Evolutionary conservation across 2,888 invertebrate genomes (phyloP), one percentile per base, ranked within the genome.

Genomic region (Lasioglossum figueresi): DNA sequence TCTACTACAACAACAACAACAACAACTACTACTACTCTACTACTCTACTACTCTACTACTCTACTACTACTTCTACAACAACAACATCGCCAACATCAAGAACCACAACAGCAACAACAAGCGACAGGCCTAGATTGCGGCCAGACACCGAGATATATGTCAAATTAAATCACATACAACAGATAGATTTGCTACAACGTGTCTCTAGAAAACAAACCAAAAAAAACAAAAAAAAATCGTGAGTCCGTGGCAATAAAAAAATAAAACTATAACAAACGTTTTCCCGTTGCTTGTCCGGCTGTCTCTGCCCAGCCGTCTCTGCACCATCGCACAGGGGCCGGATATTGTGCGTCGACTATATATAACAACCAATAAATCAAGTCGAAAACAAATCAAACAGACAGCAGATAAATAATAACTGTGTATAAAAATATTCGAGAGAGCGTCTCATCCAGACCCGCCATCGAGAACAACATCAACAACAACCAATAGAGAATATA

Each of bases 61-160:
- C 84, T 76, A 84, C 80, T 63, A 81, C 85, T 79, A 72, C 76
- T 68, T 76, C 87, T 75, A 76, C 83, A 86, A 74, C 84, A 88
- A 88, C 88, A 86, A 85, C 90, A 90, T 88, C 88, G 88, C 81
- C 91, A 89, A 90, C 89, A 89, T 88, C 88, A 86, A 84, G 87
- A 88, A 84, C 85, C 84, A 88, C 88, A 88, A 89, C 89, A 90
- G 79, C 90, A 89, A 88, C 84, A 90, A 91, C 83, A 86, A 90
- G 90, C 88, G 85, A 90, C 89, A 89, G 84, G 79, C 66, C 83
- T 81, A 78, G 34, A 68, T 77, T 34, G 34, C 34, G 34, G 77
- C 74, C 59, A 40, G 23, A 68, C 68, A 68, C 37, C 34, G 23
- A 68, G 23, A 68, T 68, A 23, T 68, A 23, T 68, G n/a, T 40